These are phyloP conservation scores for Chaetodon trifascialis DNA, from an alignment of 2,113 vertebrate genomes.

Conservation along the genomic window DNA sequence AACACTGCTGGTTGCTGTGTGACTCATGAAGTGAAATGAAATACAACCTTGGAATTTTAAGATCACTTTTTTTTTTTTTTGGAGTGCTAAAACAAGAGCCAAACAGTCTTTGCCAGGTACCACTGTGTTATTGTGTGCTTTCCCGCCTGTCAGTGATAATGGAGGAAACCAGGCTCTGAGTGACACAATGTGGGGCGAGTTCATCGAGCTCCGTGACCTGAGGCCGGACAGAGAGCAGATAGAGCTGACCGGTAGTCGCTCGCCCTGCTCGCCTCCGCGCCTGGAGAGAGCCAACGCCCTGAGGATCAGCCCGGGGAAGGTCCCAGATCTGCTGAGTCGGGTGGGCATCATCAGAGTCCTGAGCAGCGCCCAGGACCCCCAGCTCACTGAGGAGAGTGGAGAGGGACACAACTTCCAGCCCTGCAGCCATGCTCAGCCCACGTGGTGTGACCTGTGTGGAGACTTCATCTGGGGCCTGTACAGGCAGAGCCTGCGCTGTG, in stretches of 20 bases:
- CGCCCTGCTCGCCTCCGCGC: slow-evolving; percentile 80
- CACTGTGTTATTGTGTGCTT: background rate
- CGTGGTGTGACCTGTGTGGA: slow-evolving; percentile 97
- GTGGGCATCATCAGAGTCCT: slow-evolving; percentile 82
- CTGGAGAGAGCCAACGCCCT: slow-evolving; percentile 91
- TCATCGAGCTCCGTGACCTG: slow-evolving; percentile 85
- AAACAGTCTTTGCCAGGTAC: background rate
- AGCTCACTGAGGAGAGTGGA: slow-evolving; percentile 79
- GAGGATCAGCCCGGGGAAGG: slow-evolving; percentile 88
- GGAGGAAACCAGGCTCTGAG: slow-evolving; percentile 45
- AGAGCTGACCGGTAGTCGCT: slow-evolving; percentile 55
- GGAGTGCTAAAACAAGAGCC: background rate
- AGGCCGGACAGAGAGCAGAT: slow-evolving; percentile 63
- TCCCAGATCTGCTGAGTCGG: slow-evolving; percentile 83
- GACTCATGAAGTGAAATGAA: background rate
- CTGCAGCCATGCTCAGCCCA: slow-evolving; percentile 88
- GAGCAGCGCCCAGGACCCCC: slow-evolving; percentile 76
- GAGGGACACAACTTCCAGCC: slow-evolving; percentile 92
- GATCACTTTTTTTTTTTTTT: too few relatives aligned
- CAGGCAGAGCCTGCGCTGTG: slow-evolving; percentile 94
- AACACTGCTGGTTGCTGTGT: background rate
- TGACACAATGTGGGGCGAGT: slow-evolving; percentile 78
- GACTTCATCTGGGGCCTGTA: slow-evolving; percentile 98
- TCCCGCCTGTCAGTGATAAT: slow-evolving; percentile 45
- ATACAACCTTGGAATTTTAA: background rate